phyloP scores from a whole-genome alignment of 2,888 invertebrate species.

The Pachycephus smyrnensis region DNA sequence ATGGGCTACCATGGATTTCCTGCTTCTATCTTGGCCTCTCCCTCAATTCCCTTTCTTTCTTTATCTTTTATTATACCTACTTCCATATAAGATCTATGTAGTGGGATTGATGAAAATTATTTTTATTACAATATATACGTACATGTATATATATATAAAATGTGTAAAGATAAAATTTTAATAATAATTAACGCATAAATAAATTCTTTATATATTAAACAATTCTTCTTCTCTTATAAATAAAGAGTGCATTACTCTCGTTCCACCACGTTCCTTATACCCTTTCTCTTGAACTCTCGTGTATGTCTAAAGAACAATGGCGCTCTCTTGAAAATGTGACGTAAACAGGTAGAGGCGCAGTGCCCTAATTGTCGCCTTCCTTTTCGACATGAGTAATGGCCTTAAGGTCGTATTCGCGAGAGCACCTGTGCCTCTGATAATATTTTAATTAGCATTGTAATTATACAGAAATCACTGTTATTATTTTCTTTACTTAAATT shows the following conservation, averaged over 20 bases:
- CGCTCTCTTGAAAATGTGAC: constrained; percentile 14
- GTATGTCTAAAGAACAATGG: background rate
- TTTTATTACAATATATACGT: too few relatives aligned
- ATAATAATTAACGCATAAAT: background rate
- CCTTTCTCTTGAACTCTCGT: background rate
- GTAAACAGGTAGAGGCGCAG: constrained; percentile 51
- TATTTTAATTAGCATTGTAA: background rate
- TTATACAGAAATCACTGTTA: too few relatives aligned
- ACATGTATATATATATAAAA: too few relatives aligned
- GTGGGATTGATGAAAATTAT: background rate
- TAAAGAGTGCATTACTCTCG: background rate
- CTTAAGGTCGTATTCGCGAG: background rate
- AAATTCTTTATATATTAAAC: background rate
- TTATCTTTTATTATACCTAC: background rate
- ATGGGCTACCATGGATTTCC: constrained; percentile 23
- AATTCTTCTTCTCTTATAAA: background rate
- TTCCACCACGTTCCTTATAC: background rate
- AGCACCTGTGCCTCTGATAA: background rate
- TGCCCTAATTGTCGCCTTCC: constrained; percentile 63
- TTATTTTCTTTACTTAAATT: too few relatives aligned
- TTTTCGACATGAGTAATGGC: constrained; percentile 25
- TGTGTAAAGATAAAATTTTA: background rate
- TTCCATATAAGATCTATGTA: background rate
- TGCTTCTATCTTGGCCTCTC: constrained; percentile 1
- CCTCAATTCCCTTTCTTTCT: background rate